These are phyloP conservation scores for Acanthisitta chloris DNA, from an alignment of 2,113 vertebrate species.

Conservation along the genomic window DNA sequence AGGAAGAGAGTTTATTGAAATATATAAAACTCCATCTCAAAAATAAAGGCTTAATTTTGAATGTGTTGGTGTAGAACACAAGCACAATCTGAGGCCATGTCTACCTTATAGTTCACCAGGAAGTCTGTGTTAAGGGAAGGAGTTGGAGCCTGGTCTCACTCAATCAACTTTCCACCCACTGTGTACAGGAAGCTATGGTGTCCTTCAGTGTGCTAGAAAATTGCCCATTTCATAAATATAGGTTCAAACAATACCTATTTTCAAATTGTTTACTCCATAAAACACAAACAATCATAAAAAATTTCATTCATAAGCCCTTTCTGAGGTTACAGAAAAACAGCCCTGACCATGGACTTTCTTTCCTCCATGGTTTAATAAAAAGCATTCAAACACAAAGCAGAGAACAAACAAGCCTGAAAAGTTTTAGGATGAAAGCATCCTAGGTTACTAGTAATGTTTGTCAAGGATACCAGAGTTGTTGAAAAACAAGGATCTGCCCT, in stretches of 20 bases:
- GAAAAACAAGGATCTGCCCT: neutral
- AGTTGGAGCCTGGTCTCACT: neutral
- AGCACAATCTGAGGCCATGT: neutral
- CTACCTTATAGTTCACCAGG: rapidly evolving
- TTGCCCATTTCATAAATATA: neutral
- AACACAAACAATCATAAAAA: neutral
- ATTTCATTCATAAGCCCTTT: neutral
- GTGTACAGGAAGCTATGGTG: rapidly evolving
- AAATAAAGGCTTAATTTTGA: neutral
- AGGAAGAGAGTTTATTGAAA: neutral
- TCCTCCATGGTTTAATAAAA: neutral
- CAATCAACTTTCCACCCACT: neutral
- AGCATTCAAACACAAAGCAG: neutral
- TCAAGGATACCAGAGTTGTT: neutral
- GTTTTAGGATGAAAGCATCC: neutral
- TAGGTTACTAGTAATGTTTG: neutral
- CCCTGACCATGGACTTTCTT: neutral
- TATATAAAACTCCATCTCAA: neutral
- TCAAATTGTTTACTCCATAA: neutral
- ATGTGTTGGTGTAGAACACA: neutral
- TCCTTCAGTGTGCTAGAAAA: neutral
- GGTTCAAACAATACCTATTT: neutral
- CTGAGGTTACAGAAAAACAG: neutral
- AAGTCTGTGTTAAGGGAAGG: neutral
- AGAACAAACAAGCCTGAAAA: neutral